Conservation (phyloP, 2,888 invertebrate species). For the Eulithis testata region DNA sequence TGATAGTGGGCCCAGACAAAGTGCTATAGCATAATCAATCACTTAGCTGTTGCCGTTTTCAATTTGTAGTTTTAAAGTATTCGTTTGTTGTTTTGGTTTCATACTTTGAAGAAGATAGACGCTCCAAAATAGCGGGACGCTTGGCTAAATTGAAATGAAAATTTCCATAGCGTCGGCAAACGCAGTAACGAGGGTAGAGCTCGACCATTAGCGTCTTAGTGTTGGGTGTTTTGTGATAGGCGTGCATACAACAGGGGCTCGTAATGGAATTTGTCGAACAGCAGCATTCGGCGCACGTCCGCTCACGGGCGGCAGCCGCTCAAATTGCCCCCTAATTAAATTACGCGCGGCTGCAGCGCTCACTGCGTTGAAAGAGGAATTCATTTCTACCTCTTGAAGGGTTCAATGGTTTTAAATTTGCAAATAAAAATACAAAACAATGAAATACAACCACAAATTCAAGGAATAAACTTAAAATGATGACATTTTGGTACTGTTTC, state of each 20-base stretch:
- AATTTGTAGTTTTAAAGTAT: constrained; percentile 62
- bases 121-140: constrained; percentile 33
- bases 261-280: constrained; percentile 71
- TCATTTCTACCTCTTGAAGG: constrained; percentile 48
- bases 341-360: constrained; percentile 65
- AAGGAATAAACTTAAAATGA: too few relatives aligned
- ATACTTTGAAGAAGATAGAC: constrained; percentile 45
- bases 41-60: constrained; percentile 62
- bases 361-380: constrained; percentile 52
- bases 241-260: constrained; percentile 50
- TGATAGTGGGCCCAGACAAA: constrained; percentile 66
- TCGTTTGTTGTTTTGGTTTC: constrained; percentile 30
- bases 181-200: constrained; percentile 40
- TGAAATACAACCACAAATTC: too few relatives aligned
- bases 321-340: constrained; percentile 78
- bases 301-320: constrained; percentile 55
- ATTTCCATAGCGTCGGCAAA: constrained; percentile 36
- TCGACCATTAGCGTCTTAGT: constrained; percentile 45
- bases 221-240: constrained; percentile 29
- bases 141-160: constrained; percentile 32
- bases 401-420: constrained; percentile 37
- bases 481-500: too few relatives aligned
- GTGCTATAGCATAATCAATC: constrained; percentile 69
- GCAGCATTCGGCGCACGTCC: constrained; percentile 75
- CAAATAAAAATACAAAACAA: background rate